Base-by-base conservation (phyloP, 2,888 invertebrate genomes). In the Parnassius mnemosyne region DNA sequence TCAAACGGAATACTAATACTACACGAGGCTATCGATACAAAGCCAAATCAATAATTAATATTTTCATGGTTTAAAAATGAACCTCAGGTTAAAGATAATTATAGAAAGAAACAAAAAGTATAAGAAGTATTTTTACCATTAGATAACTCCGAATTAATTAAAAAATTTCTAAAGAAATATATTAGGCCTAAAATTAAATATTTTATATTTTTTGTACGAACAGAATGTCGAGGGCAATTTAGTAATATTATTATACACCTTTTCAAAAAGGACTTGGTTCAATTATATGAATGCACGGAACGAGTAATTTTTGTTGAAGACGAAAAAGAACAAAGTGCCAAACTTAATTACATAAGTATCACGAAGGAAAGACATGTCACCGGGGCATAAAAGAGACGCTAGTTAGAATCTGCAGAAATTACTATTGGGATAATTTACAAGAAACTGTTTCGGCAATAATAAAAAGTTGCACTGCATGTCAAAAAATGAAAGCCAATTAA, bases 21-120 rank as follows among this genome's bases (percentile, higher is more conserved):
- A 25, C 25, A 25, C 3, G 74, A 77, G 66, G 72, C 75, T 0
- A 67, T 76, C 47, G 73, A 75, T 41, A 70, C 67, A 1, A 76
- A 78, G 55, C 69, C 74, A 0, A 71, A 71, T 2, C 76, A 76
- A 67, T 70, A 75, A n/a, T n/a, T 52, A 25, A 3, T 25, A 25
- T 25, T 25, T 25, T 25, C 25, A 3, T 25, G 25, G 25, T 25
- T 25, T 3, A 68, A 60, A 68, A 60, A 75, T 55, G 59, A 71
- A 50, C 34, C 66, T 10, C 9, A 12, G 10, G 70, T 75, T 9
- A 73, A 71, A 60, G 53, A 71, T 44, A 34, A 70, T 9, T 71
- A 72, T 1, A 57, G 52, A 25, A 25, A 25, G 25, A 25, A 25
- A 25, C 25, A 25, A 25, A 25, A 25, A 3, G 25, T 25, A 25